Evolutionary conservation across 2,113 vertebrate genomes (phyloP), one percentile per base, ranked within the genome.

Genomic region (Paraplagusia blochii): DNA sequence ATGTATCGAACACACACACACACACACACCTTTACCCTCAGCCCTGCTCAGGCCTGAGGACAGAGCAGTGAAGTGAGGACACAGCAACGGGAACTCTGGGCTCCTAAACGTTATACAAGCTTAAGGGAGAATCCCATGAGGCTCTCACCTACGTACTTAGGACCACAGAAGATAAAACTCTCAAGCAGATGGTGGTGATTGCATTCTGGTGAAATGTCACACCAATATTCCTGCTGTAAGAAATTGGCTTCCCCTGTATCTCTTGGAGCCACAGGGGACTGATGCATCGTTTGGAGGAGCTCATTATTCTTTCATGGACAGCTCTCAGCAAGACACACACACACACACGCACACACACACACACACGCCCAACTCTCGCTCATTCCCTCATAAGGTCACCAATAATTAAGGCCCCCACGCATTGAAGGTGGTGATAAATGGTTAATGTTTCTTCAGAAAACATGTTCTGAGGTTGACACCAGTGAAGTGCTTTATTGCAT

Each of bases 291-390:
- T 71, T 53, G 47, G 44, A 68, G 47, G 39, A 68, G 57, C 68
- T 84, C 82, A 82, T 85, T 85, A 84, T 46, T 78, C 64, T 76
- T 78, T 79, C 51, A 77, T 65, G 66, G 62, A 53, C n/a, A 19
- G 16, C 62, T 60, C 44, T 69, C 22, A 50, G 51, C 35, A 58
- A 50, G 58, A 9, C 8, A 64, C 8, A 64, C 64, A 53, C 22
- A 50, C 43, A 56, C 3, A 19, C 47, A 51, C 34, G 13, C 39
- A 53, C 36, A 12, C 38, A 47, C 38, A 60, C 51, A 51, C 65
- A 59, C 53, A 29, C 34, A 45, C 34, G 53, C n/a, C 60, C 42
- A 53, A 54, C 57, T 68, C 55, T 63, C 42, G 48, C 33, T 10
- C 55, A 50, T 66, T 67, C 58, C 22, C 34, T 52, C 34, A 56